A percentile compares a stretch with the other conserved stretches of the same genome.
Evolutionary conservation across 1,140 invertebrate species (phyloP).

Genomic region (Pomacea maculata): DNA sequence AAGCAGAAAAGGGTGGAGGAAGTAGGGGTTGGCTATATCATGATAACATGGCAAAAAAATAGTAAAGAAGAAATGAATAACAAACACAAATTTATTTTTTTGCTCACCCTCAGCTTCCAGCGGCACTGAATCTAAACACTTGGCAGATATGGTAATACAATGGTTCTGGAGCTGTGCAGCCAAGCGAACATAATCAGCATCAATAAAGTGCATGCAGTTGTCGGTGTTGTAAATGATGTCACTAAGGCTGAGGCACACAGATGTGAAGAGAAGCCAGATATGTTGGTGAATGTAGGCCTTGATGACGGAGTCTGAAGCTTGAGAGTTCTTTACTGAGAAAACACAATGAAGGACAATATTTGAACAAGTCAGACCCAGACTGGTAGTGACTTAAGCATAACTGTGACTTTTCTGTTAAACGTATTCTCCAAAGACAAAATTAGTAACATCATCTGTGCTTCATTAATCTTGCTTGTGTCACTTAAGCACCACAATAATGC

Average conservation of each 20-base stretch:
- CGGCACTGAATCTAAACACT: conserved; percentile 56
- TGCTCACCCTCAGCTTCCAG: conserved; percentile 54
- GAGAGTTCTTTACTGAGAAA: conserved; percentile 54
- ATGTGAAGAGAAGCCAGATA: conserved; percentile 61
- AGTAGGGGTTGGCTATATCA: too few relatives aligned
- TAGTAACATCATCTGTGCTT: too few relatives aligned
- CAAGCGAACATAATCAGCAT: conserved; percentile 49
- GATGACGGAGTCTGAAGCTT: conserved; percentile 52
- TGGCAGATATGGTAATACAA: conserved; percentile 51
- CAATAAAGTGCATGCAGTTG: conserved; percentile 16
- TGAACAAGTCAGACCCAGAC: background rate
- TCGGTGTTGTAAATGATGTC: conserved; percentile 47
- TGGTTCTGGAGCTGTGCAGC: conserved; percentile 56
- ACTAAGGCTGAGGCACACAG: conserved; percentile 54
- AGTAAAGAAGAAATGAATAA: too few relatives aligned
- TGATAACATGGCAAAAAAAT: too few relatives aligned
- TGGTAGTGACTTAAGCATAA: background rate
- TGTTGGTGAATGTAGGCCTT: conserved; percentile 64
- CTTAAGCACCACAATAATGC: too few relatives aligned
- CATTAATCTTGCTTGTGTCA: too few relatives aligned
- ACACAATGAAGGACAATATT: conserved; percentile 5
- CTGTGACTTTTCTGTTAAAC: background rate
- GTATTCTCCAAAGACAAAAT: too few relatives aligned
- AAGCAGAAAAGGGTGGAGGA: too few relatives aligned
- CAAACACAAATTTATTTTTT: too few relatives aligned